Base-by-base conservation (phyloP, 2,113 vertebrate genomes). In the Pleuronectes platessa region DNA sequence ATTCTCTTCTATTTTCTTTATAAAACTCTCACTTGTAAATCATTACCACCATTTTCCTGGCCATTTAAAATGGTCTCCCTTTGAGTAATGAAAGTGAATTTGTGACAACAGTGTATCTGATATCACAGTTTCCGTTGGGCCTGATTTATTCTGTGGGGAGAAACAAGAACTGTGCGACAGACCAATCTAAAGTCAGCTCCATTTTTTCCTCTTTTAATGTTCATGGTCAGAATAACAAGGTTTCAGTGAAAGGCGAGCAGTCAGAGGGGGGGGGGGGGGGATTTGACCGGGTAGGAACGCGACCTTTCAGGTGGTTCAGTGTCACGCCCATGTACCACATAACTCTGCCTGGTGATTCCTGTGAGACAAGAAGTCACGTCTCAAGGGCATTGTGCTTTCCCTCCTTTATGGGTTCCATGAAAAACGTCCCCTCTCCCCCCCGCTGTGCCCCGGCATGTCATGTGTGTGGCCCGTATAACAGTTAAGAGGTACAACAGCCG, bases 351-450 rank as follows among this genome's bases (percentile, higher is more conserved):
- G 31, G 31, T 31, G 31, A 31, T 31, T 31, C 31, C 31, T 8
- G 31, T 31, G 31, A 31, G 31, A 31, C 31, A 31, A 31, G 6
- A 80, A 81, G 80, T 83, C 82, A 78, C 82, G 79, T 85, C 89
- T 85, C 89, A 89, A 87, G 88, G 86, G 83, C 78, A 69, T 75
- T 82, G 61, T 79, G 84, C 12, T 85, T 86, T 35, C 35, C 59
- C 82, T 77, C 61, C 42, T 80, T 81, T 81, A 86, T 79, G 49
- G 71, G 54, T 45, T 63, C 65, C 62, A 65, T 90, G 83, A 90
- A 88, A 86, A 87, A 88, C 63, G 68, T 85, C 35, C 35, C 10
- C 40, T 13, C 40, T 13, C 10, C 40, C 40, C 24, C 24, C 40
- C 12, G 40, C 10, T 12, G 40, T 13, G 11, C 40, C 40, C 40